Conservation (phyloP, 2,113 vertebrate genomes). For the Colinus virginianus region DNA sequence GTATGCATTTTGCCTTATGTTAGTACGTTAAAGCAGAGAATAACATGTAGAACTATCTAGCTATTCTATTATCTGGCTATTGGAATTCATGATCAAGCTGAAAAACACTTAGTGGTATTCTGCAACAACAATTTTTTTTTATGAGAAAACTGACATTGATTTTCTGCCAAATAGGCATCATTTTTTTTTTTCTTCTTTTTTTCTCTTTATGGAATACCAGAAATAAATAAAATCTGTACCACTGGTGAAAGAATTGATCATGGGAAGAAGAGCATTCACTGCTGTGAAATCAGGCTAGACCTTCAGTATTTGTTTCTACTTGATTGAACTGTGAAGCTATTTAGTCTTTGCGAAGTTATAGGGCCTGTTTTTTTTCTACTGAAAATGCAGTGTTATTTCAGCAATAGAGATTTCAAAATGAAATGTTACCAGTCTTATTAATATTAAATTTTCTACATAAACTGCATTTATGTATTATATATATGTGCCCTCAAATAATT, state of each 20-base stretch:
- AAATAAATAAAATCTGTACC: not conserved
- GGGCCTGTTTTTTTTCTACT: not conserved
- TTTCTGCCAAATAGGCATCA: constrained; percentile 23
- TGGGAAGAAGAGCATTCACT: not conserved
- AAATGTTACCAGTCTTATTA: not conserved
- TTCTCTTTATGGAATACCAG: no score
- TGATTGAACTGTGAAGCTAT: not conserved
- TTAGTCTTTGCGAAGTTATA: not conserved
- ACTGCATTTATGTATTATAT: not conserved
- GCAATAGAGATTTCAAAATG: not conserved
- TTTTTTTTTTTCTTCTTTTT: not conserved
- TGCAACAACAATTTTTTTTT: not conserved
- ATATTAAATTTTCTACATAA: not conserved
- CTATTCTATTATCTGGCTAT: not conserved
- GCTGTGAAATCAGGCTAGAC: not conserved
- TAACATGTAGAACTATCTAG: not conserved
- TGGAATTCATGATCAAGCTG: not conserved
- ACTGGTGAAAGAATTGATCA: not conserved
- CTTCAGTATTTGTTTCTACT: not conserved
- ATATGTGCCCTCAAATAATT: not conserved
- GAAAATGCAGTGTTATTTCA: not conserved
- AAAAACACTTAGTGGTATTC: not conserved
- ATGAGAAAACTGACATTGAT: constrained; percentile 38
- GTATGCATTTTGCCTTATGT: not conserved
- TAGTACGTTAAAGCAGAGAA: not conserved